Conservation (phyloP, 2,797 vertebrate genomes). For the Propithecus deckenii region DNA sequence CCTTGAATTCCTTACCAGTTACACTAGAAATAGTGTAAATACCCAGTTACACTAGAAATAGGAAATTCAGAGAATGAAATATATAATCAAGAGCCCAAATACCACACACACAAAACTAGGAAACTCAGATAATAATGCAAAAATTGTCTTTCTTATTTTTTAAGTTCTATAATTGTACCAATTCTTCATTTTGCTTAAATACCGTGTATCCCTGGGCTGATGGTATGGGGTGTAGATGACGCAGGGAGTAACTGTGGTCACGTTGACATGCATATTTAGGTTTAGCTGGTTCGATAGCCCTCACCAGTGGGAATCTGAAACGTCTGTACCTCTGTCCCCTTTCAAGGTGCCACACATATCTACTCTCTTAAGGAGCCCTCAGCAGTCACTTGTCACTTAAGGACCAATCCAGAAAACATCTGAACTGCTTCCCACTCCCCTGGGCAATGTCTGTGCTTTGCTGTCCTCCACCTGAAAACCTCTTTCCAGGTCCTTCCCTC, state of each 20-base stretch:
- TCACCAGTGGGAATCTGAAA: not conserved
- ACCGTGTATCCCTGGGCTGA: not conserved
- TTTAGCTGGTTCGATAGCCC: not conserved
- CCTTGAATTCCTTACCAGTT: not conserved
- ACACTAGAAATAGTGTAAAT: not conserved
- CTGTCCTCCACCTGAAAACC: not conserved
- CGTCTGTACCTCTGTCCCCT: not conserved
- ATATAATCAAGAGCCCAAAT: not conserved
- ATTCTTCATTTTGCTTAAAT: not conserved
- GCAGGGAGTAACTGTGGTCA: not conserved
- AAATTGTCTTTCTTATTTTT: not conserved
- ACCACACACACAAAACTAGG: not conserved
- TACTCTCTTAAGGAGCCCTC: not conserved
- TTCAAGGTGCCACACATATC: not conserved
- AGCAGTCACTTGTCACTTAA: not conserved
- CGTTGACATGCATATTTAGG: not conserved
- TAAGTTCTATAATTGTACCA: not conserved
- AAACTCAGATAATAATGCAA: not conserved
- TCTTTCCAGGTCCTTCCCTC: not conserved
- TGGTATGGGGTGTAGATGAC: not conserved
- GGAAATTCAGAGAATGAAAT: not conserved
- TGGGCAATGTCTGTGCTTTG: not conserved
- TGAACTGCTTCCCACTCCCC: not conserved
- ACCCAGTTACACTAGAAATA: not conserved
- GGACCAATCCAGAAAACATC: not conserved